Base-by-base conservation (phyloP, 2,888 invertebrate species). In the Leucania comma region DNA sequence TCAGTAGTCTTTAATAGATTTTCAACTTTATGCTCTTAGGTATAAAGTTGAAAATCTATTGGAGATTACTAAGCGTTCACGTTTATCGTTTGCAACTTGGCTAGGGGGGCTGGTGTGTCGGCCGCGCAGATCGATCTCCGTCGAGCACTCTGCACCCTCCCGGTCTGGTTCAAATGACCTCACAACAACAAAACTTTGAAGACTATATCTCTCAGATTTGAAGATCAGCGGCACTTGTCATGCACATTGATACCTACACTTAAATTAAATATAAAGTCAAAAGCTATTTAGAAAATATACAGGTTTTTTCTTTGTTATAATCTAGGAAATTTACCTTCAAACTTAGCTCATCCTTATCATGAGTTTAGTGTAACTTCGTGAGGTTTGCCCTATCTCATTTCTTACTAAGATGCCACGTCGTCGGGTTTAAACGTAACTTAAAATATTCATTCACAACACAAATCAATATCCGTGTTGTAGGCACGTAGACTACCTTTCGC, bases 91-190 rank as follows among this genome's bases (percentile, higher is more conserved):
- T n/a, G n/a, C n/a, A n/a, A n/a, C n/a, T n/a, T n/a, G n/a, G n/a
- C n/a, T n/a, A n/a, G n/a, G n/a, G n/a, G n/a, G n/a, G n/a, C n/a
- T n/a, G n/a, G n/a, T 26, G 46, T 9, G 73, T 6, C 56, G 35
- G 24, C 59, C 54, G 59, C 76, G 59, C 48, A 54, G 59, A 67
- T 60, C 68, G 20, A 67, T 73, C 3, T 60, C 38, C 29, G 17
- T 12, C 58, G 24, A 46, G 48, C 26, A 8, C 32, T n/a, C 32
- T 48, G 32, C 38, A 38, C 32, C 38, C 24, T 17, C 12, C 26
- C 63, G 5, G 56, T 26, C n/a, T 72, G n/a, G 10, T 20, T 59
- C n/a, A 42, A 38, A 42, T 38, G 14, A 10, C 14, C 24, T 9
- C 12, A 51, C 22, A 29, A 54, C 12, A 56, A 54, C 46, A 54